Percentiles rank a stretch among this genome's conserved stretches.
phyloP scores from a whole-genome alignment of 2,113 vertebrate genomes.

The Spilogale gracilis region DNA sequence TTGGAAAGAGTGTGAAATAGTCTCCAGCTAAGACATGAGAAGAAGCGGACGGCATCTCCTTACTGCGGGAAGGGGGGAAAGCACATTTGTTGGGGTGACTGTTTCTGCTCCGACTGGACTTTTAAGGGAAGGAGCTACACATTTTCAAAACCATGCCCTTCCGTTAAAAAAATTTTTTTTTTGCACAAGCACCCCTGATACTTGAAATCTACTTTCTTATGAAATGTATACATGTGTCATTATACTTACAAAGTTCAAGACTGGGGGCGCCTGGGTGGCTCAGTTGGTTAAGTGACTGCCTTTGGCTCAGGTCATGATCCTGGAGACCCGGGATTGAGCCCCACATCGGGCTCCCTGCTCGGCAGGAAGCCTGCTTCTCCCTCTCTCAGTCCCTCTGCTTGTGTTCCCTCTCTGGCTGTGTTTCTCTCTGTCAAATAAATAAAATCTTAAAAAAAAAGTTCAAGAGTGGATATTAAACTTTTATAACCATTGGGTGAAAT shows the following conservation, averaged over 20 bases:
- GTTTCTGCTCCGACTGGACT: background rate
- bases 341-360: too few species aligned
- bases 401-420: too few species aligned
- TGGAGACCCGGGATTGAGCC: too few species aligned
- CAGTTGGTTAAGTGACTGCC: too few species aligned
- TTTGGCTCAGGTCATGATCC: too few species aligned
- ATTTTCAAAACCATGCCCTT: background rate
- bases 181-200: background rate
- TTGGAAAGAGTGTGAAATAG: background rate
- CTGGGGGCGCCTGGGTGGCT: too few species aligned
- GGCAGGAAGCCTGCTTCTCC: too few species aligned
- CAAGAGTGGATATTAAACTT: background rate
- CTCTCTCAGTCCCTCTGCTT: too few species aligned
- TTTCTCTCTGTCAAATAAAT: too few species aligned
- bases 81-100: too few species aligned
- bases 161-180: background rate
- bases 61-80: rapidly evolving
- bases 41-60: background rate
- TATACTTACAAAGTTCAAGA: background rate
- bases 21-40: background rate
- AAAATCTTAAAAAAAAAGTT: background rate
- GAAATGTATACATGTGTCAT: background rate
- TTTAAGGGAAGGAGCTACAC: too few species aligned
- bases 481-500: background rate
- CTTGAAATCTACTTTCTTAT: background rate